Evolutionary conservation across 2,113 vertebrate species (phyloP).

Genomic region (Elephas maximus): DNA sequence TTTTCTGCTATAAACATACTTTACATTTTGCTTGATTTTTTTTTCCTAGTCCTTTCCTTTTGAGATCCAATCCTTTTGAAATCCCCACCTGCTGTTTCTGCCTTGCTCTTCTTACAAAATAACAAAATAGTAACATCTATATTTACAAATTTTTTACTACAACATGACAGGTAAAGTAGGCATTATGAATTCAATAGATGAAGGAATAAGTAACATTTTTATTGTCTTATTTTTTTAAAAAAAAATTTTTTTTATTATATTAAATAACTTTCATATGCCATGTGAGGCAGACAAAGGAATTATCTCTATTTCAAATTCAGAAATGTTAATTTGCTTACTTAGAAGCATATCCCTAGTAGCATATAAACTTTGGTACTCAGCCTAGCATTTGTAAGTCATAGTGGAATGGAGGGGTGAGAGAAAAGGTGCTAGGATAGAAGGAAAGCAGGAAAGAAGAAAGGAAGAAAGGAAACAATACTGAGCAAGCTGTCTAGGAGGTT

Average conservation of each 20-base stretch:
- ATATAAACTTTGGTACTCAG: background rate
- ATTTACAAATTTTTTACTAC: background rate
- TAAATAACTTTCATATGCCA: background rate
- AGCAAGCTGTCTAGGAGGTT: background rate
- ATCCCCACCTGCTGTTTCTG: background rate
- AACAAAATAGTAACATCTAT: background rate
- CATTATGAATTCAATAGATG: background rate
- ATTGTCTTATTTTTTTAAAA: too few relatives aligned
- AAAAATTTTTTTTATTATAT: too few relatives aligned
- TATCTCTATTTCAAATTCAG: background rate
- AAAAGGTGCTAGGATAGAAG: background rate
- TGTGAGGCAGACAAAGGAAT: background rate
- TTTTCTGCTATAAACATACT: background rate
- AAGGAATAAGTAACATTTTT: background rate
- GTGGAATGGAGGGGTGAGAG: background rate
- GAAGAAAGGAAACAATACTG: too few relatives aligned
- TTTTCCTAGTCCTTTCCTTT: background rate
- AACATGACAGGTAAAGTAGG: background rate
- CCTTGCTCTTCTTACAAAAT: background rate
- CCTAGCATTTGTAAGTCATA: background rate
- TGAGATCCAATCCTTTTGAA: background rate
- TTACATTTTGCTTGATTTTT: background rate
- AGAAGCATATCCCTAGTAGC: background rate
- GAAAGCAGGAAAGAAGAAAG: background rate
- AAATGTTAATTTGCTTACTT: background rate